Conservation (phyloP, 2,888 invertebrate genomes). For the Drosophila dives region DNA sequence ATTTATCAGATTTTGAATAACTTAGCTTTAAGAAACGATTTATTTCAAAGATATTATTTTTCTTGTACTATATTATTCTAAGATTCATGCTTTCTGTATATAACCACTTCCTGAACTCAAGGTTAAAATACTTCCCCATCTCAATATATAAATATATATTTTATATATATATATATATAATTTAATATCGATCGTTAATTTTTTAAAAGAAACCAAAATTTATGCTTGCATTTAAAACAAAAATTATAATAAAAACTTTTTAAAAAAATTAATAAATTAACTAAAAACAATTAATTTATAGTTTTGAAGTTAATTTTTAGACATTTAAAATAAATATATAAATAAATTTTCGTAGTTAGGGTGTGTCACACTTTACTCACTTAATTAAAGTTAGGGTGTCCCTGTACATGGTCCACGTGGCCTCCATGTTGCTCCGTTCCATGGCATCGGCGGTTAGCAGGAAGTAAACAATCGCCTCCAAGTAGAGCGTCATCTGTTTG, state of each 20-base stretch:
- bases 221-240: not conserved
- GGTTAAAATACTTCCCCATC: no score
- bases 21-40: not conserved
- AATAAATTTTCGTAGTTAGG: not conserved
- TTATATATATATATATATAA: no score
- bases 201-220: not conserved
- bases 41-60: not conserved
- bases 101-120: not conserved
- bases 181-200: not conserved
- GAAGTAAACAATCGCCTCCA: constrained; percentile 96
- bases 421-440: constrained; percentile 93
- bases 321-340: no score
- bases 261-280: not conserved
- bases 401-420: constrained; percentile 95
- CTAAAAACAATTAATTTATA: no score
- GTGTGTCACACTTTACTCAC: constrained; percentile 86
- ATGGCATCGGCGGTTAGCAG: constrained; percentile 95
- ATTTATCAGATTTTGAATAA: not conserved
- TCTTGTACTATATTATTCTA: not conserved
- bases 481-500: constrained; percentile 94
- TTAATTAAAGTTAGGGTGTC: constrained; percentile 93
- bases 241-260: not conserved
- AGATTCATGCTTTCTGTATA: not conserved
- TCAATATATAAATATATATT: no score
- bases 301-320: no score